phyloP scores from a whole-genome alignment of 1,140 invertebrate genomes.

The Pogonomyrmex californicus region DNA sequence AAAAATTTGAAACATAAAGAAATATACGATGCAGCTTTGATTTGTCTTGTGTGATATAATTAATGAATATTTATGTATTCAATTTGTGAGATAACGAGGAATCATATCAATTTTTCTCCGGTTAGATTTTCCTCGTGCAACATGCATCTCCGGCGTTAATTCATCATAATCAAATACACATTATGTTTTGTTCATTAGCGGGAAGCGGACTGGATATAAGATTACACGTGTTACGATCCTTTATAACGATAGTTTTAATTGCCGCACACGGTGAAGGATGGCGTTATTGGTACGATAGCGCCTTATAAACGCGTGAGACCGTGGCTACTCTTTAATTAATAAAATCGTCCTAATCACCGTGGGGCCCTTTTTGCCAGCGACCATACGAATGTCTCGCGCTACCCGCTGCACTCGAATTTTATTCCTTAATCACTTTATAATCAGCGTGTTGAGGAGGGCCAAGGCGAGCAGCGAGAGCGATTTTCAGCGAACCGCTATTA shows the following conservation, averaged over 20 bases:
- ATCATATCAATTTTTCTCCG: slow-evolving; percentile 4
- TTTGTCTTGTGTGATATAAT: background rate
- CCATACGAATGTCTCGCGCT: background rate
- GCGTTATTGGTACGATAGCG: slow-evolving; percentile 5
- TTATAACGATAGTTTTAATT: slow-evolving; percentile 51
- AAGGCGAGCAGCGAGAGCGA: slow-evolving; percentile 44
- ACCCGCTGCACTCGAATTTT: slow-evolving; percentile 35
- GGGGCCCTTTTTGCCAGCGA: background rate
- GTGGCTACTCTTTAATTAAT: slow-evolving; percentile 49
- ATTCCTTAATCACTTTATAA: slow-evolving; percentile 60
- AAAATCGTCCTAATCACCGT: slow-evolving; percentile 48
- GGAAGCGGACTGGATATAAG: slow-evolving; percentile 19
- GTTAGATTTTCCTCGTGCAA: slow-evolving; percentile 11
- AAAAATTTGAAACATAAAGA: background rate
- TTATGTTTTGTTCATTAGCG: slow-evolving; percentile 41
- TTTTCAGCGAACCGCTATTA: slow-evolving; percentile 54
- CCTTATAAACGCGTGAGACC: background rate
- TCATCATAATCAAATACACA: slow-evolving; percentile 10
- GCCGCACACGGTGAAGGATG: background rate
- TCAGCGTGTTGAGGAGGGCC: slow-evolving; percentile 37
- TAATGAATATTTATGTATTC: background rate
- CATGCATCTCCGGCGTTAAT: background rate
- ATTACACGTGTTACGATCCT: slow-evolving; percentile 6
- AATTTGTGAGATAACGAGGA: background rate
- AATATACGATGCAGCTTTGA: background rate